phyloP scores from a whole-genome alignment of 1,140 invertebrate genomes.

The Hesperophylax magnus region DNA sequence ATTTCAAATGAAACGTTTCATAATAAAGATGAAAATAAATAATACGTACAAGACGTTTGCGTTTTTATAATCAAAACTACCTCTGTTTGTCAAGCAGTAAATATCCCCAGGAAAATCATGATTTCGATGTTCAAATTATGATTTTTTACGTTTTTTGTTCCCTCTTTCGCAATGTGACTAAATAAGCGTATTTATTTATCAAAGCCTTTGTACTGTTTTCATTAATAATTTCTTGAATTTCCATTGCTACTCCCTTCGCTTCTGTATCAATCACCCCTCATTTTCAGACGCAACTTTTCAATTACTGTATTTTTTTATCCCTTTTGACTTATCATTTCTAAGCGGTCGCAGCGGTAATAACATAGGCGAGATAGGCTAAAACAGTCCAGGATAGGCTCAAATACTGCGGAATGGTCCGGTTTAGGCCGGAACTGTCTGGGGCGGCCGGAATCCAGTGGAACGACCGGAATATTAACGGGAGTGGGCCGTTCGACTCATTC shows the following conservation, averaged over 20 bases:
- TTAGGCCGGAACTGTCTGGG: too few relatives aligned
- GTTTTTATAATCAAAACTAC: too few relatives aligned
- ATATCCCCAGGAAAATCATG: neutral
- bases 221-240: slow-evolving; percentile 51
- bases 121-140: neutral
- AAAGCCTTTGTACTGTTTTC: slow-evolving; percentile 39
- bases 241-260: slow-evolving; percentile 4
- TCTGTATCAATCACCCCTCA: neutral
- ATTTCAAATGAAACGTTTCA: too few relatives aligned
- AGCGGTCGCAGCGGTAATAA: neutral
- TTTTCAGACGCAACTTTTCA: slow-evolving; percentile 52
- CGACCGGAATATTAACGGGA: neutral
- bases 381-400: too few relatives aligned
- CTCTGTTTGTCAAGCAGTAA: too few relatives aligned
- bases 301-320: slow-evolving; percentile 47
- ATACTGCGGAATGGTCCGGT: too few relatives aligned
- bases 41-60: too few relatives aligned
- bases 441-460: neutral
- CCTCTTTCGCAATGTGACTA: slow-evolving; percentile 27
- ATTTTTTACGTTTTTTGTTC: neutral
- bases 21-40: too few relatives aligned
- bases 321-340: slow-evolving; percentile 47
- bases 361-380: too few relatives aligned
- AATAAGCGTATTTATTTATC: slow-evolving; percentile 42
- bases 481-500: slow-evolving; percentile 20